phyloP scores from a whole-genome alignment of 2,888 invertebrate species.

The Pachliopta kotzebuea region DNA sequence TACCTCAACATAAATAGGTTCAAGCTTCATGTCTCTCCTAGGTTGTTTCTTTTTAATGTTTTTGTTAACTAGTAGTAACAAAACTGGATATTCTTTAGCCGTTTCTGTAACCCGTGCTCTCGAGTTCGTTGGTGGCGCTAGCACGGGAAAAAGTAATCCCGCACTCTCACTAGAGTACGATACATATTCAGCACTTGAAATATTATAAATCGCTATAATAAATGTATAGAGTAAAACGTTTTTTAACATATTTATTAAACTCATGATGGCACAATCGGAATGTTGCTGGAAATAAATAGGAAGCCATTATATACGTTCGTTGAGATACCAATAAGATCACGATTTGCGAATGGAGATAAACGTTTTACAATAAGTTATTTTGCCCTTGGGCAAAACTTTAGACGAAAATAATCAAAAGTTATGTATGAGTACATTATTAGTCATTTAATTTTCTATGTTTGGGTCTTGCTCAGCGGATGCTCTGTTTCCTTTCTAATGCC shows the following conservation, averaged over 20 bases:
- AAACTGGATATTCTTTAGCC: constrained; percentile 64
- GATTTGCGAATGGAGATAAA: constrained; percentile 45
- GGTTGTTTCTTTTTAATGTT: constrained; percentile 31
- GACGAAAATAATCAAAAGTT: not conserved
- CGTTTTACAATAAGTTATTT: constrained; percentile 34
- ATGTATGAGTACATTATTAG: no score
- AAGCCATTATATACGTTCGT: constrained; percentile 61
- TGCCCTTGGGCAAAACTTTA: constrained; percentile 23
- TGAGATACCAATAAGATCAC: constrained; percentile 56
- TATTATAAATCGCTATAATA: constrained; percentile 4
- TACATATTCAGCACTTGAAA: constrained; percentile 2
- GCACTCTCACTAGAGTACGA: constrained; percentile 33
- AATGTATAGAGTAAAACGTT: constrained; percentile 5
- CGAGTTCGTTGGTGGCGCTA: constrained; percentile 49
- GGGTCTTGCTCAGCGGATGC: no score
- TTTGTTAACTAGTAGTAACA: constrained; percentile 52
- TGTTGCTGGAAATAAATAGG: constrained; percentile 45
- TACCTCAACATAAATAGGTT: constrained; percentile 64
- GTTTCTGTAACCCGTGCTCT: constrained; percentile 49
- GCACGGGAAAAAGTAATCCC: constrained; percentile 51
- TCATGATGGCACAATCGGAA: constrained; percentile 51
- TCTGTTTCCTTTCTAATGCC: no score
- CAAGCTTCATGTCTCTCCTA: constrained; percentile 33
- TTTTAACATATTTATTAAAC: constrained; percentile 35
- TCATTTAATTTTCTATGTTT: no score